A percentile compares a stretch with the other conserved stretches of the same genome.
These are phyloP conservation scores for Drosophila mayaguana DNA, from an alignment of 2,888 invertebrate species.

Conservation along the genomic window DNA sequence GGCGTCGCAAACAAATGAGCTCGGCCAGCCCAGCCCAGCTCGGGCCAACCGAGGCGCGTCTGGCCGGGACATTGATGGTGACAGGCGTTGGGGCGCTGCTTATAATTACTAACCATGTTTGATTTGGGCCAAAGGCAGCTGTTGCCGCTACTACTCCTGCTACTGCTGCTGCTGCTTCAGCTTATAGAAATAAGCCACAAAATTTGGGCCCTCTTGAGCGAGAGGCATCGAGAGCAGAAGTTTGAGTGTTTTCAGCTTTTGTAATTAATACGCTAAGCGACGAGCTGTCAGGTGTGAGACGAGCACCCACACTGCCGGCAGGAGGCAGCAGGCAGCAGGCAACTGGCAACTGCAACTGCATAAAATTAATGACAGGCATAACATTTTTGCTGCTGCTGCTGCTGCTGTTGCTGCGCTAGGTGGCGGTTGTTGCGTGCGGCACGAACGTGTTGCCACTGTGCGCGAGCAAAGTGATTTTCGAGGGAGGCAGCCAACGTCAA, in stretches of 20 bases:
- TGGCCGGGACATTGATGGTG: constrained; percentile 48
- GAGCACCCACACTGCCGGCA: not conserved
- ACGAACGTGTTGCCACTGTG: constrained; percentile 21
- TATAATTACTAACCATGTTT: constrained; percentile 56
- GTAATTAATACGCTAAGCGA: constrained; percentile 48
- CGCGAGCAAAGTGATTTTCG: constrained; percentile 40
- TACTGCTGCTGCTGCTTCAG: not conserved
- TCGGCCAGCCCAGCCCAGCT: constrained; percentile 4
- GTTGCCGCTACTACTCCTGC: not conserved
- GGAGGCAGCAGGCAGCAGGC: not conserved
- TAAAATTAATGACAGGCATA: constrained; percentile 68
- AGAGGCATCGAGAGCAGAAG: not conserved
- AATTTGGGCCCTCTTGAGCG: not conserved
- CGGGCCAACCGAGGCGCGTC: not conserved
- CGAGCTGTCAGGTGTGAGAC: constrained; percentile 1
- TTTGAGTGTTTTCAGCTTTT: constrained; percentile 21
- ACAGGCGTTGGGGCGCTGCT: constrained; percentile 46
- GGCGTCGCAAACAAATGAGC: constrained; percentile 57
- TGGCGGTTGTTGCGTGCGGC: constrained; percentile 35
- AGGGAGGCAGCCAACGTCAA: constrained; percentile 1
- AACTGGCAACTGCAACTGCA: constrained; percentile 27
- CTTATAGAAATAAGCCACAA: constrained; percentile 23
- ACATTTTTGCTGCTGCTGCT: constrained; percentile 36
- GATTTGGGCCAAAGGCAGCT: constrained; percentile 26
- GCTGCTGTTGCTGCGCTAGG: not conserved